Percentiles rank a stretch among this genome's conserved stretches.
Evolutionary conservation across 2,888 invertebrate species (phyloP).

Genomic region (Drosophila paranaensis): DNA sequence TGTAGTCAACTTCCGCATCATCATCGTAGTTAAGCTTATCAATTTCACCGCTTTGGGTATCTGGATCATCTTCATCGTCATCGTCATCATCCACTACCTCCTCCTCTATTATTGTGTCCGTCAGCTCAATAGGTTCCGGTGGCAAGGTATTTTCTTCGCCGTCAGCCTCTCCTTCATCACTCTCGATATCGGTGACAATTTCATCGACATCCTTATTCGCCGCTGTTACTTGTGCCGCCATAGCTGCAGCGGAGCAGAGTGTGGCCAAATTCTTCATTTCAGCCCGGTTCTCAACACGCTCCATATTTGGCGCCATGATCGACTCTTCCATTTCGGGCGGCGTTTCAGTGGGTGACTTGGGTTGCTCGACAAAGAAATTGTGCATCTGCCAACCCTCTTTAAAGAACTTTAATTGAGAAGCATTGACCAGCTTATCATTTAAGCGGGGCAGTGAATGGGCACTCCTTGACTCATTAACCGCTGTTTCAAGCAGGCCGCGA

Average conservation of each 20-base stretch:
- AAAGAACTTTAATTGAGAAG: constrained; percentile 80
- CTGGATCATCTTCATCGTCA: constrained; percentile 74
- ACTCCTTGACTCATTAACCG: constrained; percentile 66
- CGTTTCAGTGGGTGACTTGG: constrained; percentile 85
- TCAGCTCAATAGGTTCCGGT: constrained; percentile 67
- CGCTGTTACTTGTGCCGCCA: constrained; percentile 76
- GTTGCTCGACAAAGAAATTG: constrained; percentile 84
- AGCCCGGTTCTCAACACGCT: constrained; percentile 59
- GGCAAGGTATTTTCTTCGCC: constrained; percentile 71
- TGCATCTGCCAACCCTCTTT: constrained; percentile 84
- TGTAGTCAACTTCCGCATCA: constrained; percentile 75
- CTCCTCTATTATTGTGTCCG: constrained; percentile 59
- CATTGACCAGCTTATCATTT: constrained; percentile 50
- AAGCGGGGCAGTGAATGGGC: constrained; percentile 55
- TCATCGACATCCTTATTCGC: constrained; percentile 50
- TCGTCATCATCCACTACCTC: constrained; percentile 70
- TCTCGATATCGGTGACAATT: constrained; percentile 50
- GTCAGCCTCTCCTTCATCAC: constrained; percentile 45
- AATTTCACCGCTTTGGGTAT: constrained; percentile 78
- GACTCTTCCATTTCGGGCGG: constrained; percentile 78
- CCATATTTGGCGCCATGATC: constrained; percentile 61
- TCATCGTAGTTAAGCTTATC: constrained; percentile 69
- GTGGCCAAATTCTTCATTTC: constrained; percentile 83
- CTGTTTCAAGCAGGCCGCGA: constrained; percentile 68
- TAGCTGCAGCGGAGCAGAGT: constrained; percentile 81